Percentiles rank a stretch among this genome's conserved stretches.
Conservation (phyloP, 2,797 vertebrate species). For the Pangasius larnaudii region DNA sequence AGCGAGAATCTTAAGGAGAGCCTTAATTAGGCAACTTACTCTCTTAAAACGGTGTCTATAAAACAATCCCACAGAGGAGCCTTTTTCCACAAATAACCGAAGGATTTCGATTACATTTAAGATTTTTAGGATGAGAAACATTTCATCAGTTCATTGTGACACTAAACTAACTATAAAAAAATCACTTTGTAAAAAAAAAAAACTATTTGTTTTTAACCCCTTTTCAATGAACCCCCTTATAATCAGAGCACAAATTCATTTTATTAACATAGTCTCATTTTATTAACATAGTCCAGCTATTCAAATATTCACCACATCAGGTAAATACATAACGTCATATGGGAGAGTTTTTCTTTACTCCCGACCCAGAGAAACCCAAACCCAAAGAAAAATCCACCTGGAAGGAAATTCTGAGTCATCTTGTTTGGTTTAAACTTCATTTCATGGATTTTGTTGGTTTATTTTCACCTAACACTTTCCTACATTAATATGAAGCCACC, state of each 20-base stretch:
- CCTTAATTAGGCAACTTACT: slow-evolving; percentile 17
- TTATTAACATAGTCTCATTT: neutral
- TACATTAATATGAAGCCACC: neutral
- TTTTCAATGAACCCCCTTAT: neutral
- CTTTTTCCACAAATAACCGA: neutral
- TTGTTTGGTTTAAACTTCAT: neutral
- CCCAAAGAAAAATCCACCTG: neutral
- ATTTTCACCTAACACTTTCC: neutral
- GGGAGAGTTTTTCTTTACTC: neutral
- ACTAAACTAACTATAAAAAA: neutral
- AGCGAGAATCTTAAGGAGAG: slow-evolving; percentile 52
- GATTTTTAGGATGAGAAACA: neutral
- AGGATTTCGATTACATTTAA: neutral
- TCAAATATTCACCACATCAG: neutral
- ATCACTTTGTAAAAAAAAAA: no score
- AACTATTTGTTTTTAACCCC: neutral
- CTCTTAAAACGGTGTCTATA: neutral
- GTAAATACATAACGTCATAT: neutral
- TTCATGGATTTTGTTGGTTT: neutral
- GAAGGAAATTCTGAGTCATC: neutral
- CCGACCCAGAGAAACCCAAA: neutral
- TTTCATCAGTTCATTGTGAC: neutral
- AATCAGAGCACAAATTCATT: neutral
- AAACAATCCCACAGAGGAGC: neutral
- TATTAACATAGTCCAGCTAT: neutral